A percentile compares a stretch with the other conserved stretches of the same genome.
Evolutionary conservation across 2,888 invertebrate genomes (phyloP).

Genomic region (Stratiomys singularior): DNA sequence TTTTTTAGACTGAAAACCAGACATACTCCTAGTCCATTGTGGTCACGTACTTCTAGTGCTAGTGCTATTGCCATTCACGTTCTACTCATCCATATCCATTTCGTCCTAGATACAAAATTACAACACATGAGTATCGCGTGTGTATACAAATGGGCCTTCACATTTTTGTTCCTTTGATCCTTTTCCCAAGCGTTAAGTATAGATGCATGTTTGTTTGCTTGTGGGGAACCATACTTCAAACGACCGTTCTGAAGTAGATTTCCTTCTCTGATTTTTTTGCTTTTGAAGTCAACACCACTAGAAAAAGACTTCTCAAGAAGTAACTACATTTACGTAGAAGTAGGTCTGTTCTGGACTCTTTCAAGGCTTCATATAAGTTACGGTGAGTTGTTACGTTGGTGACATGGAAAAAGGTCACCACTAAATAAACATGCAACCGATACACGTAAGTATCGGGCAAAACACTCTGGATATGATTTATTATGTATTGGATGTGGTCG

Average conservation of each 20-base stretch:
- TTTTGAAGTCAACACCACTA: background rate
- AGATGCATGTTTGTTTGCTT: too few species aligned
- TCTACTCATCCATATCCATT: too few species aligned
- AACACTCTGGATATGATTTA: background rate
- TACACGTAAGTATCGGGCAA: background rate
- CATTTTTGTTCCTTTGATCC: background rate
- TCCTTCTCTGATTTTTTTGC: background rate
- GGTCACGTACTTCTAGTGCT: too few species aligned
- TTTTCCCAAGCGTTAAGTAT: background rate
- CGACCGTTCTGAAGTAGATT: background rate
- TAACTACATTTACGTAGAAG: background rate
- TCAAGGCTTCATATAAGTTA: background rate
- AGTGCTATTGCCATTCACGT: too few species aligned
- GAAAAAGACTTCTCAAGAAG: conserved; percentile 1
- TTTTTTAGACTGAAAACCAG: too few species aligned
- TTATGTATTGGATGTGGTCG: background rate
- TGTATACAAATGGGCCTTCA: background rate
- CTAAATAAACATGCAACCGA: background rate
- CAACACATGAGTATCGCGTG: background rate
- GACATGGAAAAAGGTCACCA: background rate
- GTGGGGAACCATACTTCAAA: conserved; percentile 3
- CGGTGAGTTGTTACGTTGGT: background rate
- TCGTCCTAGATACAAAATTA: too few species aligned
- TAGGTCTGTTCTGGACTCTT: background rate
- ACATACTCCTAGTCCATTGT: too few species aligned